A percentile compares a stretch with the other conserved stretches of the same genome.
phyloP scores from a whole-genome alignment of 2,888 invertebrate species.

The Drosophila incognita region DNA sequence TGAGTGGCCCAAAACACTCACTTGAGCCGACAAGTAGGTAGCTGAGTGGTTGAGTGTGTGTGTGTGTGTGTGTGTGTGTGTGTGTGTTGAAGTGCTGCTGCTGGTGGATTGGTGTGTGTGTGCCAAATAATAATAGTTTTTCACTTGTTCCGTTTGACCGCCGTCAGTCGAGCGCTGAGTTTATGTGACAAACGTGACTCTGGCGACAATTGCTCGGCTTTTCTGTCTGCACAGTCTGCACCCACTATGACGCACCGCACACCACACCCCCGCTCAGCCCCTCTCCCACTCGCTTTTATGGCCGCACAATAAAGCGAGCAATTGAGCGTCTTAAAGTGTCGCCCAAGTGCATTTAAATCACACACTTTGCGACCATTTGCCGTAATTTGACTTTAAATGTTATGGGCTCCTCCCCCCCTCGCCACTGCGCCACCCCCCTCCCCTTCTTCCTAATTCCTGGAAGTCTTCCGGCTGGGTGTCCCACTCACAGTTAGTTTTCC shows the following conservation, averaged over 20 bases:
- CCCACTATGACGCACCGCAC: conserved; percentile 7
- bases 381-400: conserved; percentile 82
- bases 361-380: conserved; percentile 83
- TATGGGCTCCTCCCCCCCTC: conserved; percentile 48
- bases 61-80: conserved; percentile 6
- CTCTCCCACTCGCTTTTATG: conserved; percentile 71
- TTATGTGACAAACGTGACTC: conserved; percentile 82
- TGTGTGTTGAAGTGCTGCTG: conserved; percentile 32
- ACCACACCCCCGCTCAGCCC: not conserved
- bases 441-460: not conserved
- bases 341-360: conserved; percentile 83
- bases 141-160: conserved; percentile 80
- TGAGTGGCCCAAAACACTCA: conserved; percentile 42
- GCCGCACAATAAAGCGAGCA: conserved; percentile 79
- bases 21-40: conserved; percentile 40
- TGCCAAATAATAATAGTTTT: conserved; percentile 80
- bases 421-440: not conserved
- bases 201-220: conserved; percentile 79
- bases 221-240: conserved; percentile 34
- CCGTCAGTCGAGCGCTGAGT: conserved; percentile 73
- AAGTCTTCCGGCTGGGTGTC: not conserved
- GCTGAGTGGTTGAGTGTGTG: conserved; percentile 50
- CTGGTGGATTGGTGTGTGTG: conserved; percentile 9
- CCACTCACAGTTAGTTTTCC: conserved; percentile 63
- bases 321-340: conserved; percentile 82